Evolutionary conservation across 2,888 invertebrate species (phyloP).

Genomic region (Pollenia amentaria): DNA sequence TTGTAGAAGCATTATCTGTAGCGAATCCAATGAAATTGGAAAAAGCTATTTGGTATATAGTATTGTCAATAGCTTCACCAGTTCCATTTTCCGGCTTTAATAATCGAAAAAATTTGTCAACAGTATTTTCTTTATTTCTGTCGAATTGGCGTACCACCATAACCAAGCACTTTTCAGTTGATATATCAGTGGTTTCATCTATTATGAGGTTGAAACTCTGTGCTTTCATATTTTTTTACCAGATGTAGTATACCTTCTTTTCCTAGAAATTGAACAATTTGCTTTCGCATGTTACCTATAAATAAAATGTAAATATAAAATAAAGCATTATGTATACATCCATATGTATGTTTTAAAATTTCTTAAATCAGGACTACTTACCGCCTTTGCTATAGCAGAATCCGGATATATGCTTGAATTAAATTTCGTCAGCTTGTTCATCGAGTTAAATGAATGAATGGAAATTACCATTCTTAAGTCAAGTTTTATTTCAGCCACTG

Average conservation of each 20-base stretch:
- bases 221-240: not conserved
- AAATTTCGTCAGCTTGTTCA: slow-evolving; percentile 52
- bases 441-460: slow-evolving; percentile 60
- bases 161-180: slow-evolving; percentile 11
- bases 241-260: not conserved
- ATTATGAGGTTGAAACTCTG: too few species aligned
- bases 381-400: slow-evolving; percentile 56
- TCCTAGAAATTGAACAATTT: slow-evolving; percentile 12
- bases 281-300: too few species aligned
- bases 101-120: too few species aligned
- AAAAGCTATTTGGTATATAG: too few species aligned
- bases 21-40: slow-evolving; percentile 6
- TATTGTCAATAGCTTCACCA: too few species aligned
- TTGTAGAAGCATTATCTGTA: slow-evolving; percentile 12
- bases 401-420: slow-evolving; percentile 58
- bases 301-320: too few species aligned
- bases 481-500: slow-evolving; percentile 53
- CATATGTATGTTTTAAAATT: too few species aligned
- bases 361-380: not conserved
- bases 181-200: slow-evolving; percentile 12
- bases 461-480: slow-evolving; percentile 35
- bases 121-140: not conserved
- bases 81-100: too few species aligned
- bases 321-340: too few species aligned
- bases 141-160: not conserved